Percentiles rank a stretch among this genome's conserved stretches.
Conservation (phyloP, 2,113 vertebrate species). For the Callocephalon fimbriatum region DNA sequence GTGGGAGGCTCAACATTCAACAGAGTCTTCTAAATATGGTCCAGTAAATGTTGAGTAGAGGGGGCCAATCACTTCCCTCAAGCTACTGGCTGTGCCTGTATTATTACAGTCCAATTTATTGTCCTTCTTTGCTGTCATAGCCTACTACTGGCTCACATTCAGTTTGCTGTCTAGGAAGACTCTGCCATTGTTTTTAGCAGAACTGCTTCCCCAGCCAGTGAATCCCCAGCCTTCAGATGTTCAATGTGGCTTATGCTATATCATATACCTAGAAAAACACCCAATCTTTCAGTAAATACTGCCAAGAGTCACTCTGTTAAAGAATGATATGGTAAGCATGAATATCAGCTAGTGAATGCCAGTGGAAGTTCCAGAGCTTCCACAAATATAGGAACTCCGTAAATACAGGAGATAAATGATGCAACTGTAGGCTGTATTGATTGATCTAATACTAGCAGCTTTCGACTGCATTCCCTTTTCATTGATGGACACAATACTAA, state of each 20-base stretch:
- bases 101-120: neutral
- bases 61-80: neutral
- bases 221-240: neutral
- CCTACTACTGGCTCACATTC: rapidly evolving
- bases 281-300: neutral
- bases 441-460: neutral
- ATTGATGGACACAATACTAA: neutral
- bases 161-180: neutral
- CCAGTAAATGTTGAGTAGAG: neutral
- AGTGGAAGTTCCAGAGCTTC: neutral
- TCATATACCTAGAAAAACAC: neutral
- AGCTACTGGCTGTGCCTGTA: neutral
- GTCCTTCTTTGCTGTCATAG: neutral
- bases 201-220: neutral
- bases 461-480: neutral
- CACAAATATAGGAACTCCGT: neutral
- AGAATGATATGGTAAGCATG: neutral
- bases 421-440: neutral
- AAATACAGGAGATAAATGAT: neutral
- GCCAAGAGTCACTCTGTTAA: neutral
- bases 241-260: neutral
- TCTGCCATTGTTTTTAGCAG: neutral
- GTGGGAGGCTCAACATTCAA: neutral
- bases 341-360: neutral
- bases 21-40: neutral